Conservation (phyloP, 2,888 invertebrate species). For the Hesperia comma region DNA sequence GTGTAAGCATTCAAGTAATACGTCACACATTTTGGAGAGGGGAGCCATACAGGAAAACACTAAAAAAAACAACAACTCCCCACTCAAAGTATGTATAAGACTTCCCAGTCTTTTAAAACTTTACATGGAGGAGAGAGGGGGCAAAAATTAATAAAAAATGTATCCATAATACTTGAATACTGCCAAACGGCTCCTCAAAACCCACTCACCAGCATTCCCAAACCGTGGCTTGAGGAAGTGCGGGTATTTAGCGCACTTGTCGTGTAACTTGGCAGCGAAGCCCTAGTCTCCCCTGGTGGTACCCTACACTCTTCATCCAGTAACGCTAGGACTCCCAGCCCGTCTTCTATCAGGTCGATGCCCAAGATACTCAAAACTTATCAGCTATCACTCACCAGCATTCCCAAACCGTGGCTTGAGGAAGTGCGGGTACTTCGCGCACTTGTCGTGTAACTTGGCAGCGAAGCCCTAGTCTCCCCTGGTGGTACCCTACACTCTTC, state of each 20-base stretch:
- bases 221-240: conserved; percentile 96
- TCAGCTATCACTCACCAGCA: conserved; percentile 60
- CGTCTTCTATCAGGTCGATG: conserved; percentile 98
- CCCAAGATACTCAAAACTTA: no score
- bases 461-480: conserved; percentile 97
- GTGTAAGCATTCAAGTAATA: no score
- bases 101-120: no score
- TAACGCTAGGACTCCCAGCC: conserved; percentile 96
- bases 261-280: conserved; percentile 95
- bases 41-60: no score
- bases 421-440: conserved; percentile 92
- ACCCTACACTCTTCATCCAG: conserved; percentile 99
- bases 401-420: conserved; percentile 93
- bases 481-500: conserved; percentile 98
- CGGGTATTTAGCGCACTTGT: conserved; percentile 91
- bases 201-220: conserved; percentile 77
- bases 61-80: no score
- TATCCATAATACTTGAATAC: no score
- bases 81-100: no score
- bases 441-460: conserved; percentile 94
- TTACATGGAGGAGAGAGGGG: no score
- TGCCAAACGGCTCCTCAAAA: no score
- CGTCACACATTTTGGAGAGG: no score
- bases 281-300: conserved; percentile 96
- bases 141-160: no score